Conservation (phyloP, 2,797 vertebrate species). For the Catamblyrhynchus diadema region DNA sequence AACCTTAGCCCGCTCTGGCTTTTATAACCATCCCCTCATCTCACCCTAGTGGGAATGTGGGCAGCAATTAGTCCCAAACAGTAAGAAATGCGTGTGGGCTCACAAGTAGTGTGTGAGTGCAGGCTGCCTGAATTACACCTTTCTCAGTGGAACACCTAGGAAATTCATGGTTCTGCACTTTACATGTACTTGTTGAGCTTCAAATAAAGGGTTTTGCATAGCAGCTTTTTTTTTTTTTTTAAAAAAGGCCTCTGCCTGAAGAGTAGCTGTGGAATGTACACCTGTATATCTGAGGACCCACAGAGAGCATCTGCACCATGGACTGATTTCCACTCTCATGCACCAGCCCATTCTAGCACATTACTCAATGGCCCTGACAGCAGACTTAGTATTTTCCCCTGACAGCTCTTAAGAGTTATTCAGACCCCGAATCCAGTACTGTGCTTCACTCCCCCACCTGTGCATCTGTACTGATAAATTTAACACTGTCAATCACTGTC, state of each 20-base stretch:
- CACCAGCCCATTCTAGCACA: background rate
- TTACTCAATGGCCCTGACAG: background rate
- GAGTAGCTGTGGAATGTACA: background rate
- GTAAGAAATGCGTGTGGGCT: background rate
- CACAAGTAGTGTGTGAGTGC: background rate
- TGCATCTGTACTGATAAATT: background rate
- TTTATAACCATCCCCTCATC: background rate
- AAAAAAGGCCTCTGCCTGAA: background rate
- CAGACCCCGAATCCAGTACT: background rate
- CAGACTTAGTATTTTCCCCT: background rate
- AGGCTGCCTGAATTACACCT: background rate
- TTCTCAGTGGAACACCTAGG: background rate
- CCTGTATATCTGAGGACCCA: accelerated
- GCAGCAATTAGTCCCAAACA: background rate
- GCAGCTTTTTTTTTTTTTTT: background rate
- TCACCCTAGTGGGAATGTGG: background rate
- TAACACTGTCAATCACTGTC: background rate
- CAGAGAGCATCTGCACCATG: background rate
- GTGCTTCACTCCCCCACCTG: background rate
- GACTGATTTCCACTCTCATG: background rate
- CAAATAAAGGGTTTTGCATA: background rate
- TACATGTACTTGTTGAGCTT: background rate
- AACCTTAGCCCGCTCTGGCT: background rate
- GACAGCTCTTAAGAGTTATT: background rate
- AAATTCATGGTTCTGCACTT: background rate